Base-by-base conservation (phyloP, 2,113 vertebrate species). In the Forbesichthys agassizii region DNA sequence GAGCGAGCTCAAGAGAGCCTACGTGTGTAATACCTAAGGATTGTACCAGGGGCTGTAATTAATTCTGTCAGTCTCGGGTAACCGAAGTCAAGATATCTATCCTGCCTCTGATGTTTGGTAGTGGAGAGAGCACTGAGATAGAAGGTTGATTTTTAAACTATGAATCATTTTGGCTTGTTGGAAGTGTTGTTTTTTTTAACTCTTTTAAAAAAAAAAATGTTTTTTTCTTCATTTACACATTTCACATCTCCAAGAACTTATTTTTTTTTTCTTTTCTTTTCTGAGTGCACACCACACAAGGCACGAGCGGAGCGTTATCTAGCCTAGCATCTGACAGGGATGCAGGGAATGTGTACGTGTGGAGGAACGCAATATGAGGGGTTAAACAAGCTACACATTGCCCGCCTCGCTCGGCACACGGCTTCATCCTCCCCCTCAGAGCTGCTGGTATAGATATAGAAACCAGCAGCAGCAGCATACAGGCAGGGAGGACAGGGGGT, bases 391-490 rank as follows among this genome's bases (percentile, higher is more conserved):
- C 64, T 69, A 70, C 88, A 84, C 77, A 83, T 84, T 82, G 81
- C 73, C 75, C 64, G 76, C 68, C 67, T 71, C 61, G 68, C 67
- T 71, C 61, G 70, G 61, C 70, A 71, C 36, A 64, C 76, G 70
- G 80, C 73, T 68, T 16, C 1, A 47, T 78, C 73, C 83, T 76
- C 79, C 82, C 80, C 73, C 83, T 84, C 78, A 61, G 79, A 85
- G 76, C 83, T 71, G 83, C 86, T 81, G 80, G 75, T 84, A 80
- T 82, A 69, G 85, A 84, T 83, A 77, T 82, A 80, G 78, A 85
- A 81, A 83, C 74, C 73, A 64, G 71, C 63, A 72, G 73, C 36
- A 74, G 82, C 79, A 79, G 36, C 74, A 60, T 70, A 61, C 65
- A 70, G 70, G 71, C 80, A 78, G 71, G 62, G 75, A 80, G 81